Percentiles rank a stretch among this genome's conserved stretches.
These are phyloP conservation scores for Cosmia trapezina DNA, from an alignment of 2,888 invertebrate genomes.

Conservation along the genomic window DNA sequence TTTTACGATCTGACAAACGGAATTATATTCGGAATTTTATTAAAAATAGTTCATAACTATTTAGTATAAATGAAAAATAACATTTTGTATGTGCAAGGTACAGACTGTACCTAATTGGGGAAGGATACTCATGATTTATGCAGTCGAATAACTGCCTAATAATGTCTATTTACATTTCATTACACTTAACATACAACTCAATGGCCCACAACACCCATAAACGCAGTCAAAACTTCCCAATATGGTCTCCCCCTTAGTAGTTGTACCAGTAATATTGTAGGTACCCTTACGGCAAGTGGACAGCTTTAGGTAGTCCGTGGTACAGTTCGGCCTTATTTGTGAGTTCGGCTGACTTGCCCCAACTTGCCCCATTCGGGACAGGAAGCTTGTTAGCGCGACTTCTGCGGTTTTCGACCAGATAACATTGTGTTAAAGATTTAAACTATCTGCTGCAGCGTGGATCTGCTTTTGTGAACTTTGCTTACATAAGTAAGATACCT, in stretches of 20 bases:
- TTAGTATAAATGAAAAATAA: neutral
- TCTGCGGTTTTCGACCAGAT: constrained; percentile 81
- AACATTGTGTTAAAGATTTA: constrained; percentile 83
- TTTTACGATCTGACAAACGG: too few relatives aligned
- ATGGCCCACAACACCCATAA: neutral
- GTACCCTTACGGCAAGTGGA: constrained; percentile 64
- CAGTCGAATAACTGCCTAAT: neutral
- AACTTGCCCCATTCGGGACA: constrained; percentile 77
- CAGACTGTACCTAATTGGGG: neutral
- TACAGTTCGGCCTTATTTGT: constrained; percentile 75
- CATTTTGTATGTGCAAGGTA: neutral
- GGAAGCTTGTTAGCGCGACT: constrained; percentile 86
- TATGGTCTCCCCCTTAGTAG: constrained; percentile 34
- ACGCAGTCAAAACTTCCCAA: neutral
- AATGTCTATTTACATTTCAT: neutral
- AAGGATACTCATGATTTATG: neutral
- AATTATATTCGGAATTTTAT: neutral
- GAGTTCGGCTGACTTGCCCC: constrained; percentile 77
- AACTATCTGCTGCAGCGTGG: constrained; percentile 70
- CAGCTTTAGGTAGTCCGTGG: constrained; percentile 69
- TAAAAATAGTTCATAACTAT: neutral
- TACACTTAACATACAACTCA: neutral
- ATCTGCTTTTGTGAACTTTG: constrained; percentile 52
- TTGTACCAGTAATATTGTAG: constrained; percentile 23
- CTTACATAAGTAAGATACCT: constrained; percentile 33